phyloP scores from a whole-genome alignment of 2,797 vertebrate species.

The Gymnothorax javanicus region DNA sequence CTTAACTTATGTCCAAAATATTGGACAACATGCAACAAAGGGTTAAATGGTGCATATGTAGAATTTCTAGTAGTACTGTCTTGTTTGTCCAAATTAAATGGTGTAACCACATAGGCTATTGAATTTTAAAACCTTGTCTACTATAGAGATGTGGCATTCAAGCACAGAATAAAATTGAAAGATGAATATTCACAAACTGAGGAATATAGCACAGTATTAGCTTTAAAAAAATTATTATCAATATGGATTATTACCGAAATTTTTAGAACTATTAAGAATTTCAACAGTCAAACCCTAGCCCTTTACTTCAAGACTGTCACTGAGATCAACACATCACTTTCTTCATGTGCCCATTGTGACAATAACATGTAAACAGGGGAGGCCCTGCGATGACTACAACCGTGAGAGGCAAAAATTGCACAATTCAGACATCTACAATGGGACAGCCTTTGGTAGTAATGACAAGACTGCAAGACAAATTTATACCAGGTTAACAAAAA shows the following conservation, averaged over 20 bases:
- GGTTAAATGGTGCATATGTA: too few species aligned
- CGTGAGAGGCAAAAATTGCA: not conserved
- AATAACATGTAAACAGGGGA: not conserved
- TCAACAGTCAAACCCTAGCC: not conserved
- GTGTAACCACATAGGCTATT: too few species aligned
- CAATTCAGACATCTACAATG: not conserved
- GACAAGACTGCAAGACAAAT: not conserved
- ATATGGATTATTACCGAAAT: not conserved
- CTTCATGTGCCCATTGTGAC: not conserved
- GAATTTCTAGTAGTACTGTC: too few species aligned
- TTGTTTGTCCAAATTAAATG: too few species aligned
- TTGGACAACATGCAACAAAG: too few species aligned
- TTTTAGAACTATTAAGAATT: not conserved
- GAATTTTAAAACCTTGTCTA: too few species aligned
- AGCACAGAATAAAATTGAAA: not conserved
- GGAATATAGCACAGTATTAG: not conserved
- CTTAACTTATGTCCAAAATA: too few species aligned
- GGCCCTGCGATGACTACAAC: not conserved
- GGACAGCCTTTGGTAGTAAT: not conserved
- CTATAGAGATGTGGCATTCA: not conserved
- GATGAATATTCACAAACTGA: not conserved
- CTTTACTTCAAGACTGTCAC: not conserved
- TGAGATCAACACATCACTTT: not conserved
- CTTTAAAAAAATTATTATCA: not conserved
- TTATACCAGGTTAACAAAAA: not conserved